Conservation (phyloP, 1,140 invertebrate genomes). For the Thaumetopoea pityocampa region DNA sequence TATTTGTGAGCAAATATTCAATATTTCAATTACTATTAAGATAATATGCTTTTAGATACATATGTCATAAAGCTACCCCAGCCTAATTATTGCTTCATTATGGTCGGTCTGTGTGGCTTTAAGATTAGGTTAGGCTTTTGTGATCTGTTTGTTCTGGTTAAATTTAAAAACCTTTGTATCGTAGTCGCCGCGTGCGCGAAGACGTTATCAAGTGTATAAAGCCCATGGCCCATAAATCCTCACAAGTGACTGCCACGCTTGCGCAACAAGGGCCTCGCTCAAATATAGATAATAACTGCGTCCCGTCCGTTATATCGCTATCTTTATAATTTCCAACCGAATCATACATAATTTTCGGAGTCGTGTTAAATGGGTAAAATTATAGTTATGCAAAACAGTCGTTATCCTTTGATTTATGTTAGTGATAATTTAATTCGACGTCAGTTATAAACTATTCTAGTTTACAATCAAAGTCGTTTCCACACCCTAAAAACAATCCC, state of each 20-base stretch:
- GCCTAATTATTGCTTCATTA: not conserved
- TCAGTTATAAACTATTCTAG: too few species aligned
- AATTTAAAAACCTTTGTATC: slow-evolving; percentile 32
- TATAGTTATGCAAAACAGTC: too few species aligned
- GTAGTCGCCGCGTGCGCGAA: slow-evolving; percentile 33
- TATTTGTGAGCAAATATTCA: too few species aligned
- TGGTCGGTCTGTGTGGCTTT: not conserved
- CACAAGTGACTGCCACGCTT: slow-evolving; percentile 46
- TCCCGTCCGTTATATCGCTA: slow-evolving; percentile 23
- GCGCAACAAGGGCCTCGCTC: slow-evolving; percentile 51
- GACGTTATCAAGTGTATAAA: slow-evolving; percentile 66
- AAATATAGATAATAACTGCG: slow-evolving; percentile 30
- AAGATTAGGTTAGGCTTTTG: slow-evolving; percentile 1
- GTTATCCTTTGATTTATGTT: too few species aligned
- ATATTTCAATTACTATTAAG: too few species aligned
- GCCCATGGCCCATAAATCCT: slow-evolving; percentile 59
- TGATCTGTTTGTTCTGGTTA: slow-evolving; percentile 7
- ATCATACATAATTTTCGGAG: too few species aligned
- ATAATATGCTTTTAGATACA: too few species aligned
- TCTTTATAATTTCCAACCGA: slow-evolving; percentile 37
- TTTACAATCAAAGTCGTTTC: slow-evolving; percentile 8
- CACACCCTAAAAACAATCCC: slow-evolving; percentile 29
- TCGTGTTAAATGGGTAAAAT: too few species aligned
- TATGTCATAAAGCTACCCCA: too few species aligned
- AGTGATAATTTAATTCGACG: too few species aligned